Evolutionary conservation across 2,113 vertebrate genomes (phyloP).

Genomic region (Catharus bicknelli): DNA sequence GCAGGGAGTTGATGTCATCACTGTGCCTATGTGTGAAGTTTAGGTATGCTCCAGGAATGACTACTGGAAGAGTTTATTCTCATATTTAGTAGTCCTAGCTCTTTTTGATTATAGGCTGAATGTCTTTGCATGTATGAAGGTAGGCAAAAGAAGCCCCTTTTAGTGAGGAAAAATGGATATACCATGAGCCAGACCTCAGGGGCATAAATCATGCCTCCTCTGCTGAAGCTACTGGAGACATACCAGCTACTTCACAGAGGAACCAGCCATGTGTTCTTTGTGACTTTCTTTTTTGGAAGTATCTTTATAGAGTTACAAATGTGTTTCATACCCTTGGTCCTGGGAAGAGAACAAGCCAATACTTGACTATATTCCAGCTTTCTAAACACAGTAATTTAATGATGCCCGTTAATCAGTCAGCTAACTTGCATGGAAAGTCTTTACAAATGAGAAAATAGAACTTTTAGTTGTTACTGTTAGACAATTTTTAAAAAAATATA

Average conservation of each 20-base stretch:
- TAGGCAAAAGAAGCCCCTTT: neutral
- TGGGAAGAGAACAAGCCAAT: slow-evolving; percentile 17
- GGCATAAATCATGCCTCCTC: neutral
- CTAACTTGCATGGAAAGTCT: neutral
- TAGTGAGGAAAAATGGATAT: slow-evolving; percentile 20
- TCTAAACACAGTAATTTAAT: slow-evolving; percentile 38
- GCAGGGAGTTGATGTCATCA: neutral
- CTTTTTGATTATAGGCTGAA: neutral
- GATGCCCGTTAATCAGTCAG: slow-evolving; percentile 10
- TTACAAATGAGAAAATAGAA: slow-evolving; percentile 44
- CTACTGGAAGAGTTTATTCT: neutral
- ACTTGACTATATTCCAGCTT: neutral
- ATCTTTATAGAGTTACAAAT: slow-evolving; percentile 37
- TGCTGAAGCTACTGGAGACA: neutral
- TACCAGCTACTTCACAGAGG: slow-evolving; percentile 1
- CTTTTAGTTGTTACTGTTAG: neutral
- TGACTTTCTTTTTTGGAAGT: slow-evolving; percentile 30
- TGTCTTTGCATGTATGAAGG: neutral
- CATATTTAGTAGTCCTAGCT: slow-evolving; percentile 11
- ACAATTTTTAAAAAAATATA: neutral
- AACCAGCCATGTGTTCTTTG: neutral
- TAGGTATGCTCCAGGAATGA: neutral
- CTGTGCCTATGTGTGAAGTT: neutral
- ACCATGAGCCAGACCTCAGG: neutral
- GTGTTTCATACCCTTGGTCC: slow-evolving; percentile 56